Percentiles rank a stretch among this genome's conserved stretches.
These are phyloP conservation scores for Capricornis sumatraensis DNA, from an alignment of 2,113 vertebrate genomes.

Conservation along the genomic window DNA sequence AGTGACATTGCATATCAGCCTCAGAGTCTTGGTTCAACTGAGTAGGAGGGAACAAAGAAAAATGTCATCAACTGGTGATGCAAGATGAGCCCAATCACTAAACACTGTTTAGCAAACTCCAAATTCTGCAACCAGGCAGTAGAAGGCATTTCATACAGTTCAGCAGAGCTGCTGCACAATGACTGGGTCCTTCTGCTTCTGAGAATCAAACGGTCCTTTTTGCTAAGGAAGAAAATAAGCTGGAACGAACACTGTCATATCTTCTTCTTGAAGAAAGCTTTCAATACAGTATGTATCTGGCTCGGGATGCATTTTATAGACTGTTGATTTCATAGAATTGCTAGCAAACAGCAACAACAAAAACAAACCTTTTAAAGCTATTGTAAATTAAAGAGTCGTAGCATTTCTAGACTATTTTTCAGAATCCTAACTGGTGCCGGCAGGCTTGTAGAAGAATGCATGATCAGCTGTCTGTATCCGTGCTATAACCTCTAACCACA, in stretches of 20 bases:
- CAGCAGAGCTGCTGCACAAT: slow-evolving; percentile 76
- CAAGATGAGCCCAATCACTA: slow-evolving; percentile 84
- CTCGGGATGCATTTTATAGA: slow-evolving; percentile 76
- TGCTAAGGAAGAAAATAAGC: slow-evolving; percentile 78
- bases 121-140: slow-evolving; percentile 80
- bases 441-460: slow-evolving; percentile 80
- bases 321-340: slow-evolving; percentile 69
- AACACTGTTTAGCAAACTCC: slow-evolving; percentile 82
- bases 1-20: slow-evolving; percentile 91
- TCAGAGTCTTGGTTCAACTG: slow-evolving; percentile 89
- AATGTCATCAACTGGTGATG: slow-evolving; percentile 87
- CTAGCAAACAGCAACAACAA: slow-evolving; percentile 56
- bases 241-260: slow-evolving; percentile 73
- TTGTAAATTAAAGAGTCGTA: slow-evolving; percentile 58
- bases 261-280: slow-evolving; percentile 80
- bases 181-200: slow-evolving; percentile 77
- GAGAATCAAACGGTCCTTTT: slow-evolving; percentile 79
- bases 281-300: slow-evolving; percentile 79
- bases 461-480: slow-evolving; percentile 84
- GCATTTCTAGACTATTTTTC: slow-evolving; percentile 69
- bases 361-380: slow-evolving; percentile 49
- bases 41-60: slow-evolving; percentile 86
- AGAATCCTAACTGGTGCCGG: slow-evolving; percentile 80
- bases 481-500: slow-evolving; percentile 85
- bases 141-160: slow-evolving; percentile 78